Conservation (phyloP, 2,113 vertebrate species). For the Urocitellus parryii region DNA sequence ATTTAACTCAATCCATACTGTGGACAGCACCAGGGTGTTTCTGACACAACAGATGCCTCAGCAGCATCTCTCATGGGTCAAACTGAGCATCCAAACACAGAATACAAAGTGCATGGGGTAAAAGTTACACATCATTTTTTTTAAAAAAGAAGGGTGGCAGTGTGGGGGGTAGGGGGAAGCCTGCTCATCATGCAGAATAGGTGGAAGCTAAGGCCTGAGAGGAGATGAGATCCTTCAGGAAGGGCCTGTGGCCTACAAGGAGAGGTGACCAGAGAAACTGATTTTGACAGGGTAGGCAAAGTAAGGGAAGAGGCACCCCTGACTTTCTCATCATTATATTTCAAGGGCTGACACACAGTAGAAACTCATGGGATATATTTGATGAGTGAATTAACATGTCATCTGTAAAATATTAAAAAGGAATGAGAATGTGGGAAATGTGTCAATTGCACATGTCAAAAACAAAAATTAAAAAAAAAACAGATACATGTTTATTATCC, state of each 20-base stretch:
- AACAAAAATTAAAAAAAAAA: no score
- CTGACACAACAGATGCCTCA: neutral
- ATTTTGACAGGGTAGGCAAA: neutral
- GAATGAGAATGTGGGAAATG: neutral
- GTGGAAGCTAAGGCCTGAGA: neutral
- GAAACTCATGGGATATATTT: neutral
- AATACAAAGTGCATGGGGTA: conserved; percentile 7
- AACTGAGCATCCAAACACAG: neutral
- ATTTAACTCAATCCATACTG: neutral
- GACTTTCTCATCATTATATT: neutral
- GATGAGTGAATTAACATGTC: neutral
- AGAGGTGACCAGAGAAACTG: neutral
- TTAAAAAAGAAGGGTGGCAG: neutral
- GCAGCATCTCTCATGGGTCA: neutral
- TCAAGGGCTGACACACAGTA: neutral
- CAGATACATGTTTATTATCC: neutral
- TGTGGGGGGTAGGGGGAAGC: neutral
- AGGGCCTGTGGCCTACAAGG: neutral
- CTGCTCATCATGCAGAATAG: conserved; percentile 18
- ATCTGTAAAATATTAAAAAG: neutral
- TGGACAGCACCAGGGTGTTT: neutral
- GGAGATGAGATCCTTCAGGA: neutral
- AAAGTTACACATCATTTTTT: neutral
- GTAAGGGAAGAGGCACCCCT: rapidly evolving
- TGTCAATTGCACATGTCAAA: neutral